A percentile compares a stretch with the other conserved stretches of the same genome.
Evolutionary conservation across 2,888 invertebrate species (phyloP).

Genomic region (Chelonus formosanus): DNA sequence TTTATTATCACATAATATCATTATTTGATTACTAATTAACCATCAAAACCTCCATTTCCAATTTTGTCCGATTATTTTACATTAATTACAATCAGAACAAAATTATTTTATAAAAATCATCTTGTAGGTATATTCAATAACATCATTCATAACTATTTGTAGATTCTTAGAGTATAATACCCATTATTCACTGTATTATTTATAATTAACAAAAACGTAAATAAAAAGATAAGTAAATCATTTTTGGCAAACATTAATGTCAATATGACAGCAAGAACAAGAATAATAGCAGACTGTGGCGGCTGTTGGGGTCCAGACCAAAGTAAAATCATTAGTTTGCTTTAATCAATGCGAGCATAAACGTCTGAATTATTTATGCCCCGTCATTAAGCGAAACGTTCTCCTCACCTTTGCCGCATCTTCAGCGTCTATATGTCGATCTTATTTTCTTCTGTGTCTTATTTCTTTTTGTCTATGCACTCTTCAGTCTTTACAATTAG

Average conservation of each 20-base stretch:
- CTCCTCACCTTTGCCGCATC: conserved; percentile 52
- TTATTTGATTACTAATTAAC: too few relatives aligned
- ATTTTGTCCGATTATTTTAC: too few relatives aligned
- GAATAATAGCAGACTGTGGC: conserved; percentile 26
- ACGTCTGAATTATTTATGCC: conserved; percentile 65
- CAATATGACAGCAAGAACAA: conserved; percentile 54
- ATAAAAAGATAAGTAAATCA: conserved; percentile 60
- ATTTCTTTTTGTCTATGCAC: conserved; percentile 22
- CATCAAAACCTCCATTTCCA: too few relatives aligned
- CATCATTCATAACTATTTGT: too few relatives aligned
- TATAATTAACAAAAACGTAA: conserved; percentile 19
- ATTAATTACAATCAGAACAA: too few relatives aligned
- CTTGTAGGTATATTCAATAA: too few relatives aligned
- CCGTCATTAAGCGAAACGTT: conserved; percentile 63
- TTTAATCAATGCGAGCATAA: conserved; percentile 66
- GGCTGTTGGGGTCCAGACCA: conserved; percentile 52
- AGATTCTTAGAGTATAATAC: neutral
- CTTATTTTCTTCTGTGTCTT: conserved; percentile 21
- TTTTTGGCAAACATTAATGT: conserved; percentile 61
- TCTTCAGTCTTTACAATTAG: conserved; percentile 15
- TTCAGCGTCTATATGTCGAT: conserved; percentile 15
- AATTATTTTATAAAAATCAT: too few relatives aligned
- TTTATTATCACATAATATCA: too few relatives aligned
- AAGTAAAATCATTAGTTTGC: conserved; percentile 66
- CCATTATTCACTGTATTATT: conserved; percentile 2